Percentiles rank a stretch among this genome's conserved stretches.
These are phyloP conservation scores for Pelecanus crispus DNA, from an alignment of 2,113 vertebrate species.

Conservation along the genomic window DNA sequence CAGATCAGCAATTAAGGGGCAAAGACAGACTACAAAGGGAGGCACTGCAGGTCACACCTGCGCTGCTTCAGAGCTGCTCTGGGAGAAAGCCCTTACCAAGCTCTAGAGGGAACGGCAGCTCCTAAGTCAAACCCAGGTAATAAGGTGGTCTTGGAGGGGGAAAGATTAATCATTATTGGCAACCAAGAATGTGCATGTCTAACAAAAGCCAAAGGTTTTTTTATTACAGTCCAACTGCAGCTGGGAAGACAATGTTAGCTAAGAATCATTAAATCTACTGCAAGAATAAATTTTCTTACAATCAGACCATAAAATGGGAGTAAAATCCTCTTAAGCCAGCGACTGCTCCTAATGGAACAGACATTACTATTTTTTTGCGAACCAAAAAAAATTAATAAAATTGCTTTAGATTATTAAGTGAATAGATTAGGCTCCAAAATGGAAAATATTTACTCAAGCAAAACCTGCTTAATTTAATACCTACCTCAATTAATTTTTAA, in stretches of 20 bases:
- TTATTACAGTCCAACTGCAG: slow-evolving; percentile 32
- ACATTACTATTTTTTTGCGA: not conserved
- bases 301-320: slow-evolving; percentile 50
- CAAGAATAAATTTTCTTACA: slow-evolving; percentile 62
- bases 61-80: not conserved
- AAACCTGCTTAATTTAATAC: slow-evolving; percentile 68
- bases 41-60: not conserved
- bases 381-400: slow-evolving; percentile 40
- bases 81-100: not conserved
- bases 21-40: not conserved
- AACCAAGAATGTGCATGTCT: slow-evolving; percentile 1
- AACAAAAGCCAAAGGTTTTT: slow-evolving; percentile 50
- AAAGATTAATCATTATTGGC: slow-evolving; percentile 43
- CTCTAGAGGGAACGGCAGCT: not conserved
- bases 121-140: slow-evolving; percentile 18
- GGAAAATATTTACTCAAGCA: slow-evolving; percentile 70
- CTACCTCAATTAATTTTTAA: slow-evolving; percentile 65
- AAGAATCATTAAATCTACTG: slow-evolving; percentile 52
- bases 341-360: slow-evolving; percentile 43
- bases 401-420: slow-evolving; percentile 60
- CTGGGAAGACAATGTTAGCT: slow-evolving; percentile 9
- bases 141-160: slow-evolving; percentile 13
- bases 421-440: slow-evolving; percentile 59
- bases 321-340: slow-evolving; percentile 64
- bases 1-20: not conserved